Evolutionary conservation across 2,888 invertebrate genomes (phyloP), one percentile per base, ranked within the genome.

Genomic region (Bibio marci): DNA sequence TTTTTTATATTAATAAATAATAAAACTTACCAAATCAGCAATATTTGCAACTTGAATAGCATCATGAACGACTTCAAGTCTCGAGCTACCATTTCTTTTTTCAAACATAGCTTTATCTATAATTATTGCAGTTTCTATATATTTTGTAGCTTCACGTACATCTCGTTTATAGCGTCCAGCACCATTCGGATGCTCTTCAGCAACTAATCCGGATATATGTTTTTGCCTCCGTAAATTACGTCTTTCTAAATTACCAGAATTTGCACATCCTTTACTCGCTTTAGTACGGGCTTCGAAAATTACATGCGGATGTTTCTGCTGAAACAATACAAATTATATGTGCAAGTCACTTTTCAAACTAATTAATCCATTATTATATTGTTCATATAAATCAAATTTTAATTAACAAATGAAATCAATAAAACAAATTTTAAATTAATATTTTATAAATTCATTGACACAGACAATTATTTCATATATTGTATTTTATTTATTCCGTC

Each of bases 71-170:
- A 90, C 85, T 58, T 87, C 82, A 13, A 80, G 73, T 46, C 88
- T 66, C 38, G 83, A 83, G 62, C 86, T 87, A 45, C 87, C 86
- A 61, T 90, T 90, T 43, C 91, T 70, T 54, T 82, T 80, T 53
- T 88, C 88, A 60, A 91, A 91, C 90, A 97, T 92, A 35, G 88
- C 83, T 64, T 90, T 87, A 69, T 97, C 97, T 51, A 92, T 82
- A 48, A 97, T 82, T 50, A 97, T 72, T 38, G 92, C 95, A 42
- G 92, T 82, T 67, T 95, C 94, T 52, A 97, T 83, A 70, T 87
- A 92, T 65, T 94, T 94, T 47, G 86, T 86, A 46, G 82, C 80
- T 57, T 86, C 85, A 37, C 87, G 71, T 45, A 90, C 86, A 66
- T 92, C 91, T 43, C 90, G 69, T 55, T 65, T 66, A 46, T 64